Evolutionary conservation across 2,113 vertebrate species (phyloP), one percentile per base, ranked within the genome.

Genomic region (Dromiciops gliroides): DNA sequence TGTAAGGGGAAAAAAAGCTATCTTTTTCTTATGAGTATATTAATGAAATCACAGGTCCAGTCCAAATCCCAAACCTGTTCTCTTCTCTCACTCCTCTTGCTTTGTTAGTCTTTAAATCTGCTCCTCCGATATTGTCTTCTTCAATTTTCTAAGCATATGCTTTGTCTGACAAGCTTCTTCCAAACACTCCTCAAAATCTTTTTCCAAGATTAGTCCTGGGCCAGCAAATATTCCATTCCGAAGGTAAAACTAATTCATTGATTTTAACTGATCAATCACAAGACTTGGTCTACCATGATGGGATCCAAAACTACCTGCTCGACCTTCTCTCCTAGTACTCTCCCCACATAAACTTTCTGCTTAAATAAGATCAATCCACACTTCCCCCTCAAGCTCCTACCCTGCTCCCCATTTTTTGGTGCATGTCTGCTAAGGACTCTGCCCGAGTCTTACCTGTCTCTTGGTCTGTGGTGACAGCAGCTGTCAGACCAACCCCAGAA

Each of bases 401-500:
- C 16, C 19, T 8, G 19, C 25, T 10, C 47, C 24, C 10, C 25
- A 2, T 83, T 83, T 2, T 14, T 5, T 2, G n/a, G n/a, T n/a
- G 0, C 52, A 51, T 23, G 8, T 94, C 31, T 10, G 51, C 92
- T 50, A 89, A 92, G 2, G 0, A 92, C 28, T 48, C 53, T 56
- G 24, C 1, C 8, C 1, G 0, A 0, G 44, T 48, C 98, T 98
- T 98, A 99, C 99, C 99, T 0, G 99, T 99, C 98, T 99, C 99
- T 97, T 99, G 99, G 97, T 99, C 99, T 0, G 99, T 99, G 96
- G 99, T 99, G 97, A 99, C 99, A 0, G 99, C 99, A 0, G 99
- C 99, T 0, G 99, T 99, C 92, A 99, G 98, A 92, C 99, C 99
- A 5, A 99, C 99, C 0, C 99, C 99, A 0, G 99, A 99, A 16